A percentile compares a stretch with the other conserved stretches of the same genome.
These are phyloP conservation scores for Limenitis arthemis DNA, from an alignment of 2,888 invertebrate genomes.

Conservation along the genomic window DNA sequence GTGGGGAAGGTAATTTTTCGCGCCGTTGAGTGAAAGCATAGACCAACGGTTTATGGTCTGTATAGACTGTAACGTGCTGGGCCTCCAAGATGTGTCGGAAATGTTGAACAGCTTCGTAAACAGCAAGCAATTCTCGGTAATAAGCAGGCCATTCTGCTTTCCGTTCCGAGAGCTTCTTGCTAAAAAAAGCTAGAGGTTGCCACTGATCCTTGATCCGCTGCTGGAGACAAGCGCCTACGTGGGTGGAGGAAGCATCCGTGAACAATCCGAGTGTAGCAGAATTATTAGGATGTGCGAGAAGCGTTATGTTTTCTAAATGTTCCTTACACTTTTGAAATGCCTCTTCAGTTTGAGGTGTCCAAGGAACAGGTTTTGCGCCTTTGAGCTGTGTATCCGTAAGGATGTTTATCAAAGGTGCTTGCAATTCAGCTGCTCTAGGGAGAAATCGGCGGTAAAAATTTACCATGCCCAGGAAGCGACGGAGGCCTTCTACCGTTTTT, in stretches of 20 bases:
- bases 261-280: too few relatives aligned
- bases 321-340: too few relatives aligned
- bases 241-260: constrained; percentile 12
- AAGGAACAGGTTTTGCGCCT: too few relatives aligned
- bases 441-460: too few relatives aligned
- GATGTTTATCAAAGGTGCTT: too few relatives aligned
- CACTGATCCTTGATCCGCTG: constrained; percentile 12
- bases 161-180: constrained; percentile 16
- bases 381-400: too few relatives aligned
- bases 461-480: too few relatives aligned
- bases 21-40: constrained; percentile 21
- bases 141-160: constrained; percentile 21
- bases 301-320: too few relatives aligned
- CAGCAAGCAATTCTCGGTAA: constrained; percentile 20
- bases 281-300: too few relatives aligned
- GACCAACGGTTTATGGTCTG: constrained; percentile 23
- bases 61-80: constrained; percentile 17
- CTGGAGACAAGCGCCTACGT: constrained; percentile 19
- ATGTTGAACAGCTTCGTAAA: constrained; percentile 25
- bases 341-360: too few relatives aligned
- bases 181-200: constrained; percentile 23
- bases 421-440: too few relatives aligned
- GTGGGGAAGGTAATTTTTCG: constrained; percentile 24
- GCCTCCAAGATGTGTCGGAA: constrained; percentile 24
- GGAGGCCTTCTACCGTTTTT: too few relatives aligned